phyloP scores from a whole-genome alignment of 2,113 vertebrate species.

The Gnathonemus echidnorhynchus region DNA sequence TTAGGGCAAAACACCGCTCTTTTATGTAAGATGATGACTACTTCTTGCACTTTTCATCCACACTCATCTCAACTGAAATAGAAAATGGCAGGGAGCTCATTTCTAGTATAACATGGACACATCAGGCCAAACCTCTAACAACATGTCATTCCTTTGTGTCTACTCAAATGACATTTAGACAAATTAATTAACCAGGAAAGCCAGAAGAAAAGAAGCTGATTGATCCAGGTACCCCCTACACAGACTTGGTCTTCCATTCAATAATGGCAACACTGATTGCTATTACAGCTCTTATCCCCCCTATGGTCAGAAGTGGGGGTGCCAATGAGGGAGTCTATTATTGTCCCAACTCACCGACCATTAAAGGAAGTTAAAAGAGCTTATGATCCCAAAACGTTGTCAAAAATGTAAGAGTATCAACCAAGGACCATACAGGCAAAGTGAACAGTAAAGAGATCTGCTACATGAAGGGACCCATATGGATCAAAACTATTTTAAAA shows the following conservation, averaged over 20 bases:
- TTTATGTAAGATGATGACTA: not conserved
- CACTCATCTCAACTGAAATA: not conserved
- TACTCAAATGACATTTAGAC: not conserved
- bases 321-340: not conserved
- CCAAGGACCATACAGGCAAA: not conserved
- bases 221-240: not conserved
- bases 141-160: not conserved
- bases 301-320: not conserved
- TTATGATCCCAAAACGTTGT: not conserved
- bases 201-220: not conserved
- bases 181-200: not conserved
- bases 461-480: not conserved
- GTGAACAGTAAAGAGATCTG: not conserved
- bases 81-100: not conserved
- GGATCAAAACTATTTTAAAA: not conserved
- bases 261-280: not conserved
- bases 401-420: not conserved
- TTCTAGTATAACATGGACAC: not conserved
- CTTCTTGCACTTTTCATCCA: not conserved
- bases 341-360: not conserved
- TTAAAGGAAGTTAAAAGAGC: not conserved
- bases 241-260: not conserved
- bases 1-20: not conserved
- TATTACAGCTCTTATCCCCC: not conserved
- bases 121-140: not conserved